Conservation (phyloP, 2,797 vertebrate genomes). For the Ispidina lecontei region DNA sequence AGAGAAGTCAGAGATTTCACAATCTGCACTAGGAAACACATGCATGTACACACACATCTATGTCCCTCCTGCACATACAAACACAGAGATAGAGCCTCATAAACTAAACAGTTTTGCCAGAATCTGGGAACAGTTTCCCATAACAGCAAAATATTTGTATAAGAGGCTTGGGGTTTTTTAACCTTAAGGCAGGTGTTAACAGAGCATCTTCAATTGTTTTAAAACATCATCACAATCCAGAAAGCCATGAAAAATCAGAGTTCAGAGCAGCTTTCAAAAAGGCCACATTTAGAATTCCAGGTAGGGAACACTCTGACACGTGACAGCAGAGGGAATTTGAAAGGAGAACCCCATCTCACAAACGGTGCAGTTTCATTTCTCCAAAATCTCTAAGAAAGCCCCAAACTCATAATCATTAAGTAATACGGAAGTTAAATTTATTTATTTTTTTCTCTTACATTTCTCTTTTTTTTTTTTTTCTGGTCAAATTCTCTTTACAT, state of each 20-base stretch:
- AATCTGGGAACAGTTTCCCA: background rate
- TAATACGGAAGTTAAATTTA: background rate
- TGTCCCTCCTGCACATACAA: background rate
- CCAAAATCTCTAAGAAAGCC: background rate
- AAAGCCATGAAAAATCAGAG: background rate
- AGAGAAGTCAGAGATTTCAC: background rate
- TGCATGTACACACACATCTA: background rate
- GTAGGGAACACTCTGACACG: rapidly evolving
- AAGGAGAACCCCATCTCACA: background rate
- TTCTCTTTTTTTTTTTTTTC: background rate
- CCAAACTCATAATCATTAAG: background rate
- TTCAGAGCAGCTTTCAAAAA: background rate
- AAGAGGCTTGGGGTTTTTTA: background rate
- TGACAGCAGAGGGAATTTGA: background rate
- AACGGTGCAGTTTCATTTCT: slow-evolving; percentile 12
- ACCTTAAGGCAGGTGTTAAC: background rate
- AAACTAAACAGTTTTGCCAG: background rate
- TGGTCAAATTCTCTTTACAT: background rate
- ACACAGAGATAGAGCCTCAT: background rate
- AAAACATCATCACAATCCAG: background rate
- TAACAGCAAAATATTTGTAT: background rate
- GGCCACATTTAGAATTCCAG: background rate
- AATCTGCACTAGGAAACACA: background rate
- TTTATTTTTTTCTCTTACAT: background rate
- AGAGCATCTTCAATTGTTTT: background rate